phyloP scores from a whole-genome alignment of 2,113 vertebrate genomes.

The Gila orcuttii region DNA sequence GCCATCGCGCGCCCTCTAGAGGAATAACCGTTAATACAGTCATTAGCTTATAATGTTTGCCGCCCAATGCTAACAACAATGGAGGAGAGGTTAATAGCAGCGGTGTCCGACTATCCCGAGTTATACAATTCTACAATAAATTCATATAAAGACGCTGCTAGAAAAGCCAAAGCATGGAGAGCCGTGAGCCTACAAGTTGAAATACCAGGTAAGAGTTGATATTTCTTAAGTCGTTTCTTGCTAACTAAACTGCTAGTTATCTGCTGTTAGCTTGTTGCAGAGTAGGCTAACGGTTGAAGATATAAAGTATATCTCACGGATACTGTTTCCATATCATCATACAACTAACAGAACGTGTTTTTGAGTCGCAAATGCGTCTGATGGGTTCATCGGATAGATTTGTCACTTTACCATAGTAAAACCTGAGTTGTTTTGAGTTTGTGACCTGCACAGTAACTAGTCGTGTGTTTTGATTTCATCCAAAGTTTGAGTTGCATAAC shows the following conservation, averaged over 20 bases:
- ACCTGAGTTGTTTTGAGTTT: not conserved
- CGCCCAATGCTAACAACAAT: slow-evolving; percentile 51
- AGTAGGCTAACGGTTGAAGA: slow-evolving; percentile 7
- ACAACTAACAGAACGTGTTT: not conserved
- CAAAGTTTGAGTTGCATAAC: slow-evolving; percentile 1
- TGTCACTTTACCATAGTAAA: not conserved
- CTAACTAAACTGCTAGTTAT: not conserved
- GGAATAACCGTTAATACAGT: not conserved
- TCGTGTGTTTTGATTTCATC: not conserved
- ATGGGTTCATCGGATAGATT: not conserved
- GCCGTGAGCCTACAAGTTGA: slow-evolving; percentile 54
- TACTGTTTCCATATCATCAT: not conserved
- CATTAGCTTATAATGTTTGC: not conserved
- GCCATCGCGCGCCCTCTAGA: slow-evolving; percentile 9
- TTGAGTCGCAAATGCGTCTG: not conserved
- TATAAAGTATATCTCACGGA: not conserved
- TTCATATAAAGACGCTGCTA: slow-evolving; percentile 53
- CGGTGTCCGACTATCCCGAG: slow-evolving; percentile 56
- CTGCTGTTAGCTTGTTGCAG: slow-evolving; percentile 19
- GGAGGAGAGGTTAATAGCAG: slow-evolving; percentile 55
- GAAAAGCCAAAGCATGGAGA: slow-evolving; percentile 55
- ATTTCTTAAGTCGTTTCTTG: not conserved
- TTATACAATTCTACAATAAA: slow-evolving; percentile 54
- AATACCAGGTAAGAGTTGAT: slow-evolving; percentile 49
- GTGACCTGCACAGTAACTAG: not conserved